Evolutionary conservation across 2,888 invertebrate species (phyloP).

Genomic region (Ellobium chinense): DNA sequence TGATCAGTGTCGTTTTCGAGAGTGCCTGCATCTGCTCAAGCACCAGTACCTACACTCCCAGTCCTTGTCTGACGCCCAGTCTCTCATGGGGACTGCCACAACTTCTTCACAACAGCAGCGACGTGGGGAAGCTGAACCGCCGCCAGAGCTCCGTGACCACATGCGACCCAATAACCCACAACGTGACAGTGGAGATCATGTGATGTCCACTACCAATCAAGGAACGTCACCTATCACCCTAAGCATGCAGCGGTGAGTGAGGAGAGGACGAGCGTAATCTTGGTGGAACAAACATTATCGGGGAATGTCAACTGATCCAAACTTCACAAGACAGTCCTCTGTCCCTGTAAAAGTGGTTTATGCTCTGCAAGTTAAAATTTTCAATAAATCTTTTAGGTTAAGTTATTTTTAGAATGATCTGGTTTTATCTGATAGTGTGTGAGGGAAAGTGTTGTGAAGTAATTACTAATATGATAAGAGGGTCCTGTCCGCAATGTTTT

Average conservation of each 20-base stretch:
- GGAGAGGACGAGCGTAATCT: no score
- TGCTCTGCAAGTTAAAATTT: no score
- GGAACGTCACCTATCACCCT: not conserved
- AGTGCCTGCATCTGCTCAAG: conserved; percentile 71
- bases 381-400: no score
- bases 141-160: not conserved
- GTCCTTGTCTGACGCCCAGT: not conserved
- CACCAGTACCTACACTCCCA: conserved; percentile 37
- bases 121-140: not conserved
- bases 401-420: no score
- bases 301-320: no score
- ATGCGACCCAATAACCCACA: conserved; percentile 37
- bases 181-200: conserved; percentile 37
- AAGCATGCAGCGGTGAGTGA: conserved; percentile 12
- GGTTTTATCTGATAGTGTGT: no score
- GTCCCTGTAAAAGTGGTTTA: no score
- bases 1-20: conserved; percentile 70
- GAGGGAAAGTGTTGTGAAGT: no score
- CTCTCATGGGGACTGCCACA: not conserved
- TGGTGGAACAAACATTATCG: no score
- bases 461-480: no score
- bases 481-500: no score
- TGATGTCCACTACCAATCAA: conserved; percentile 10
- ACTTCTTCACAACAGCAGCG: not conserved
- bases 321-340: no score